These are phyloP conservation scores for Agapornis canus DNA, from an alignment of 2,797 vertebrate species.

Conservation along the genomic window DNA sequence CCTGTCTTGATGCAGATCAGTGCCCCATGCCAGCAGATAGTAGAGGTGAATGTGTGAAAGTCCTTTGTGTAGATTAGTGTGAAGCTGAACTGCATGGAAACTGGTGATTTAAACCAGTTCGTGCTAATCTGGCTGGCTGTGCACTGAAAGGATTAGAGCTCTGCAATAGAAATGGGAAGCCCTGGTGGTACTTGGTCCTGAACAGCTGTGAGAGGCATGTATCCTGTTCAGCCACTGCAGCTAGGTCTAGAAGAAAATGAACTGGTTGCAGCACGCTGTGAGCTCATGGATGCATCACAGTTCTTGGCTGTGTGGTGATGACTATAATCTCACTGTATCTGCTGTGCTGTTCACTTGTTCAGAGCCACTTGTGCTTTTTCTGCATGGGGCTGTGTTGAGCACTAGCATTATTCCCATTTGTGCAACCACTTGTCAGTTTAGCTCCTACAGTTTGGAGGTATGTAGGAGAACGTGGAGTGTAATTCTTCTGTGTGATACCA, in stretches of 20 bases:
- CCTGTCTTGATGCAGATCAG: neutral
- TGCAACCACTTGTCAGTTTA: neutral
- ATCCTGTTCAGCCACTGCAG: neutral
- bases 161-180: neutral
- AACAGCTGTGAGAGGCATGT: neutral
- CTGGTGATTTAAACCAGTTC: neutral
- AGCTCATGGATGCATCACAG: neutral
- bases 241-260: neutral
- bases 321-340: accelerated
- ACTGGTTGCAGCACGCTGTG: accelerated
- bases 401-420: neutral
- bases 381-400: neutral
- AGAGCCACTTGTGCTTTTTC: neutral
- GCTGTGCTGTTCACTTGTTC: neutral
- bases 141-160: neutral
- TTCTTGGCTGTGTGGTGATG: neutral
- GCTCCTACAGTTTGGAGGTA: neutral
- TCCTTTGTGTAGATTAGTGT: neutral
- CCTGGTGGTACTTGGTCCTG: neutral
- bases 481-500: neutral
- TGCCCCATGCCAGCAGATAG: neutral
- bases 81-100: neutral
- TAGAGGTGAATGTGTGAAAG: neutral
- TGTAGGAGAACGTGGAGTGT: neutral
- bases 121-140: neutral